Percentiles rank a stretch among this genome's conserved stretches.
Conservation (phyloP, 2,113 vertebrate genomes). For the Prionailurus viverrinus region DNA sequence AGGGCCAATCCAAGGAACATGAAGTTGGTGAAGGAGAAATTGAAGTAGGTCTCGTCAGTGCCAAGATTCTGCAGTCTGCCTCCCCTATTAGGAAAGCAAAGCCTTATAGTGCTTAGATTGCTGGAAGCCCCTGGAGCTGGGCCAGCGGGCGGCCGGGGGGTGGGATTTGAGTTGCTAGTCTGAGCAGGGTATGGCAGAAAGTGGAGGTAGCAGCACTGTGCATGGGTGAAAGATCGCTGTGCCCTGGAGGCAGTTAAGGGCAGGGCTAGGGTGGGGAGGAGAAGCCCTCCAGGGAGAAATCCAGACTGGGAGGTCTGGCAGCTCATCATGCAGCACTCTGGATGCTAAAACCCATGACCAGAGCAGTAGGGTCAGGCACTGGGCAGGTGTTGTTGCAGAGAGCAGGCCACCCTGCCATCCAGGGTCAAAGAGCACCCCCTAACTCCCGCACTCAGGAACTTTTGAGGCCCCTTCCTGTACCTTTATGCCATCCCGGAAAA, state of each 20-base stretch:
- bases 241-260: too few relatives aligned
- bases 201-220: too few relatives aligned
- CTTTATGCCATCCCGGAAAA: not conserved
- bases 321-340: not conserved
- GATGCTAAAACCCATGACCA: not conserved
- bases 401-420: not conserved
- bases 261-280: not conserved
- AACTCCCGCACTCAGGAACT: not conserved
- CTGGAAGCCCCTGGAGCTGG: not conserved
- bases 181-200: not conserved
- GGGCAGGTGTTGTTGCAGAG: not conserved
- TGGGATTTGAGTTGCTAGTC: not conserved
- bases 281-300: not conserved
- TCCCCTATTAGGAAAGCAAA: not conserved
- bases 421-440: not conserved
- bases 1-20: not conserved
- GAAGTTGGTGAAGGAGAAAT: not conserved
- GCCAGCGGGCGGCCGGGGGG: fast-evolving
- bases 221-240: not conserved
- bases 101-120: not conserved
- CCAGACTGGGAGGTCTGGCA: not conserved
- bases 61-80: not conserved
- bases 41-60: not conserved
- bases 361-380: not conserved
- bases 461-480: not conserved